These are phyloP conservation scores for Drosophila kurseongensis DNA, from an alignment of 1,140 invertebrate species.

Conservation along the genomic window DNA sequence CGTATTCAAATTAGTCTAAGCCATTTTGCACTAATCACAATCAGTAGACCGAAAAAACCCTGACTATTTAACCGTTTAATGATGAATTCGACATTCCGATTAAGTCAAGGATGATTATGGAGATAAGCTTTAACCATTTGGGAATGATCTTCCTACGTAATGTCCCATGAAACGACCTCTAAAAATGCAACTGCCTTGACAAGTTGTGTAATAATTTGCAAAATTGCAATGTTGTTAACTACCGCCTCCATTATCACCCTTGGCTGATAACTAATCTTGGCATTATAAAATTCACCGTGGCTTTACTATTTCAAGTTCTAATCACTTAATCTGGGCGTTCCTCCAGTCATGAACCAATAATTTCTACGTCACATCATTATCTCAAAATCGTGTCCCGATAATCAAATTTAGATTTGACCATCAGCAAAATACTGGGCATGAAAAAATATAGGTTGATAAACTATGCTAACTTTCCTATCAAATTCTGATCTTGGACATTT, in stretches of 20 bases:
- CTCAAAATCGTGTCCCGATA: slow-evolving; percentile 1
- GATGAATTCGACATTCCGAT: slow-evolving; percentile 36
- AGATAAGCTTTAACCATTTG: slow-evolving; percentile 39
- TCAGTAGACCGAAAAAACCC: slow-evolving; percentile 11
- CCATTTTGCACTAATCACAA: slow-evolving; percentile 6
- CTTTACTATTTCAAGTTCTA: slow-evolving; percentile 9
- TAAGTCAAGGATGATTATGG: slow-evolving; percentile 39
- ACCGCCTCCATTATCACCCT: slow-evolving; percentile 4
- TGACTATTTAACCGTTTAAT: slow-evolving; percentile 42
- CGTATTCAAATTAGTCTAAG: slow-evolving; percentile 7
- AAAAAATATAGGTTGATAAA: slow-evolving; percentile 4
- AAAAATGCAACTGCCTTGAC: slow-evolving; percentile 33
- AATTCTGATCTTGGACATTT: slow-evolving; percentile 13
- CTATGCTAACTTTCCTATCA: slow-evolving; percentile 1
- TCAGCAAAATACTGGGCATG: neutral
- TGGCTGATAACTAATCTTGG: slow-evolving; percentile 35
- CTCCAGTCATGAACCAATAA: slow-evolving; percentile 1
- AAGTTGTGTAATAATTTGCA: slow-evolving; percentile 43
- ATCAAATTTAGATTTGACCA: slow-evolving; percentile 12
- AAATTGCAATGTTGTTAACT: slow-evolving; percentile 28
- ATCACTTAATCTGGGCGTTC: slow-evolving; percentile 19
- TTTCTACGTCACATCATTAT: slow-evolving; percentile 19
- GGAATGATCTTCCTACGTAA: slow-evolving; percentile 45
- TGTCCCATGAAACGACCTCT: slow-evolving; percentile 80
- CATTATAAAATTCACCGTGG: slow-evolving; percentile 12